Evolutionary conservation across 2,797 vertebrate genomes (phyloP), one percentile per base, ranked within the genome.

Genomic region (Hipposideros larvatus): DNA sequence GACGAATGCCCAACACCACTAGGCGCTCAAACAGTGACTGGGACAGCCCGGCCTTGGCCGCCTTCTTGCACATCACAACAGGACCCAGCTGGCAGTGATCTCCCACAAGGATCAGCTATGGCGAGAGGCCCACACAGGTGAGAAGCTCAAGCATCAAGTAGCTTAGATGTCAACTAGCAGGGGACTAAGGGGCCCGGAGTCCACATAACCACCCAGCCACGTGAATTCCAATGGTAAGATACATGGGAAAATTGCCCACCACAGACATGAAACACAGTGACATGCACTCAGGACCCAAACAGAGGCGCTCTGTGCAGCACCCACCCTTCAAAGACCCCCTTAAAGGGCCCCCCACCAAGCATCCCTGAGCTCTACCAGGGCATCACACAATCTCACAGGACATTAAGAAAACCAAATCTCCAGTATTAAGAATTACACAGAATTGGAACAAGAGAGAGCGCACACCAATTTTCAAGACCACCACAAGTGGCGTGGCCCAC

Each of bases 1-100:
- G 99, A 21, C 99, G 99, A 95, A 99, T 99, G 51, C 99, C 99
- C 97, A 99, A 98, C 43, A 99, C 99, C 98, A 99, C 99, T 85
- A 99, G 98, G n/a, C 99, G 98, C 98, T 99, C 99, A 0, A 99
- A 99, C 48, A 99, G 98, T 0, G 99, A 99, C 98, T 99, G 99
- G 0, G 99, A 99, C 43, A 99, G 98, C 8, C 99, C 99, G 0
- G 99, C 99, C 97, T 99, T 99, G 0, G 99, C 99, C 0, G 99
- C 99, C 95, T 99, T 99, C 98, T 99, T 99, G 96, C 99, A 99
- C 99, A 99, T 99, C 96, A 99, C 99, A 75, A 99, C 99, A 0
- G 99, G 99, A 5, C 99, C 99, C 66, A 99, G 99, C 98, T 99
- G 99, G 98, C 99, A 99, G 98, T 99, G 99, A 98, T 99, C 99